These are phyloP conservation scores for Luperina testacea DNA, from an alignment of 2,888 invertebrate species.

Conservation along the genomic window DNA sequence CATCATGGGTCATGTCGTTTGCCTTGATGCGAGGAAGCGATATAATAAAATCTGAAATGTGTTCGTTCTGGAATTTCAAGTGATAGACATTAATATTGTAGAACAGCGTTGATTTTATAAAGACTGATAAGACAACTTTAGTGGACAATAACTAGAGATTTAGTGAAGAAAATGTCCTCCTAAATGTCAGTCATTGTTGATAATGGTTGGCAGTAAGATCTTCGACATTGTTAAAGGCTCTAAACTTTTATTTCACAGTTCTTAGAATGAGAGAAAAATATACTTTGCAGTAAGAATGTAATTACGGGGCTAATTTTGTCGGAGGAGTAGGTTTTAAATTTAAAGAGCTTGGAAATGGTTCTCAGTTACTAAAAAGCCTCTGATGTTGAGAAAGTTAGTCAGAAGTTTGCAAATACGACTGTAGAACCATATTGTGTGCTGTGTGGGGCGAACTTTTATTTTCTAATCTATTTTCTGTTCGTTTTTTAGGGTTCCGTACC, in stretches of 20 bases:
- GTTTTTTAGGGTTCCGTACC: too few species aligned
- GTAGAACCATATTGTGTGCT: neutral
- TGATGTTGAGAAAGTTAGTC: neutral
- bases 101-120: conserved; percentile 41
- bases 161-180: conserved; percentile 41
- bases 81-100: conserved; percentile 64
- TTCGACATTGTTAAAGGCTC: conserved; percentile 35
- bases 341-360: conserved; percentile 35
- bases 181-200: conserved; percentile 54
- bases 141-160: conserved; percentile 43
- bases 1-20: conserved; percentile 82
- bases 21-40: conserved; percentile 78
- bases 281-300: conserved; percentile 43
- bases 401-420: neutral
- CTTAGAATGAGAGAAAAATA: conserved; percentile 50
- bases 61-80: conserved; percentile 66
- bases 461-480: neutral
- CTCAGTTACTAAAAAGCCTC: neutral
- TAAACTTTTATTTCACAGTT: conserved; percentile 56
- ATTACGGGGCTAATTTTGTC: conserved; percentile 49
- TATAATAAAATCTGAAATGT: conserved; percentile 80
- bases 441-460: neutral
- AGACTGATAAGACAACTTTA: conserved; percentile 55
- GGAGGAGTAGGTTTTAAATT: conserved; percentile 34
- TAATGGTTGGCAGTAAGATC: conserved; percentile 52